phyloP scores from a whole-genome alignment of 2,888 invertebrate species.

The Liodrosophila aerea region DNA sequence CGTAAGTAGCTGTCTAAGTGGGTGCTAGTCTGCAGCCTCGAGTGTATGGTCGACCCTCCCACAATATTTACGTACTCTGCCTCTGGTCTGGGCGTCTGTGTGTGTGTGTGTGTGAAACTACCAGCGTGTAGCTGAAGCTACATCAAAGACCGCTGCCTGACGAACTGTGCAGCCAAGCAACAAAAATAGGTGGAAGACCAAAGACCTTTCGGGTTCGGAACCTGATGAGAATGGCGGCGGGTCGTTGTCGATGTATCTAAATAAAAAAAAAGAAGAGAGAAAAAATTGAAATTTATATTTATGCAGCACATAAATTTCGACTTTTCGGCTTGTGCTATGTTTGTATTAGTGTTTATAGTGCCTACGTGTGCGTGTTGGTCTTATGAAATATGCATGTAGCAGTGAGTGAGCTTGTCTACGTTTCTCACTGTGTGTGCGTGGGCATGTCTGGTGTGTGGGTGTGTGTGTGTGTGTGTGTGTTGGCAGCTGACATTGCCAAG shows the following conservation, averaged over 20 bases:
- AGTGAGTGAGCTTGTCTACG: constrained; percentile 20
- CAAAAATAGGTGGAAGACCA: constrained; percentile 34
- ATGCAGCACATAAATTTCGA: constrained; percentile 73
- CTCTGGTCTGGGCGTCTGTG: constrained; percentile 23
- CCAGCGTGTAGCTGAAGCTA: constrained; percentile 34
- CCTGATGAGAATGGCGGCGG: constrained; percentile 3
- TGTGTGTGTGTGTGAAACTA: constrained; percentile 45
- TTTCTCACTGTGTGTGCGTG: constrained; percentile 2
- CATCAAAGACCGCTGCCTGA: constrained; percentile 42
- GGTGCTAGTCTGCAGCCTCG: constrained; percentile 28
- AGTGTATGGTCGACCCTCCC: constrained; percentile 14
- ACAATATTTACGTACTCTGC: constrained; percentile 59
- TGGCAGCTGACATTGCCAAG: constrained; percentile 54
- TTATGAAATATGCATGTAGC: constrained; percentile 46
- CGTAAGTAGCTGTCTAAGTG: constrained; percentile 59
- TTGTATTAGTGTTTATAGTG: constrained; percentile 61
- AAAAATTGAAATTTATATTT: constrained; percentile 73
- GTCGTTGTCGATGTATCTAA: constrained; percentile 52
- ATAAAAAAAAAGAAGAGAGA: constrained; percentile 22
- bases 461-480: constrained; percentile 9
- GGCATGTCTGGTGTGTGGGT: constrained; percentile 3
- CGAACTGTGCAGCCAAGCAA: constrained; percentile 25
- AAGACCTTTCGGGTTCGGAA: constrained; percentile 12
- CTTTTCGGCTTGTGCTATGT: constrained; percentile 58
- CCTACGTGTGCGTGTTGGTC: constrained; percentile 46